phyloP scores from a whole-genome alignment of 2,797 vertebrate species.

The Xenops minutus region DNA sequence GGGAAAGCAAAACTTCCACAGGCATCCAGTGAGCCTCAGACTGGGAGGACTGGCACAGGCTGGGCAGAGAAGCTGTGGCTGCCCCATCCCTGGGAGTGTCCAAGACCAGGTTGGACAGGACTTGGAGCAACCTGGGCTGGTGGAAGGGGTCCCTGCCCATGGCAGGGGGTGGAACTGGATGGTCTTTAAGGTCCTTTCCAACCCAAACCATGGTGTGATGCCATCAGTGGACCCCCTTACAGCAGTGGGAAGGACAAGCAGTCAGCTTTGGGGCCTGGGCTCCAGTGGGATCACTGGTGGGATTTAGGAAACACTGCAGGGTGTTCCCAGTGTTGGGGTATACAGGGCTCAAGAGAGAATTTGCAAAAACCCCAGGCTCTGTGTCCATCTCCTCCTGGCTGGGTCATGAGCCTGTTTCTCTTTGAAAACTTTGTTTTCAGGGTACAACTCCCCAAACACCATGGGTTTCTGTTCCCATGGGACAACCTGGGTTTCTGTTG shows the following conservation, averaged over 20 bases:
- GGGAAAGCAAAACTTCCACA: neutral
- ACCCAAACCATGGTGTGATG: neutral
- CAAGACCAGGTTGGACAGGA: accelerated
- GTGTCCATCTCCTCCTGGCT: neutral
- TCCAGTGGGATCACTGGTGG: neutral
- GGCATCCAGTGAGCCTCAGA: neutral
- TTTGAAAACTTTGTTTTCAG: neutral
- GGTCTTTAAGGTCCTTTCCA: neutral
- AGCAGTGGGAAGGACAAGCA: neutral
- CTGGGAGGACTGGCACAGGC: neutral
- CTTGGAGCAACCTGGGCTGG: neutral
- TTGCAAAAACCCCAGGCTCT: neutral
- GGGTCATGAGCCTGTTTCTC: neutral
- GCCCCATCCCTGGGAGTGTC: neutral
- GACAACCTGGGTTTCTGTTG: neutral
- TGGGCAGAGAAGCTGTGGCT: neutral
- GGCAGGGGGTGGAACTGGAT: neutral
- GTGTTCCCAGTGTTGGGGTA: neutral
- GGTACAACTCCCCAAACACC: neutral
- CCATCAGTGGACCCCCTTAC: neutral
- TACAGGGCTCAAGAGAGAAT: neutral
- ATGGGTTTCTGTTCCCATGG: neutral
- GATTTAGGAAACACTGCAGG: neutral
- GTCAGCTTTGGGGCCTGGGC: neutral
- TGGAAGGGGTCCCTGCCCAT: neutral